Base-by-base conservation (phyloP, 2,797 vertebrate genomes). In the Semotilus atromaculatus region DNA sequence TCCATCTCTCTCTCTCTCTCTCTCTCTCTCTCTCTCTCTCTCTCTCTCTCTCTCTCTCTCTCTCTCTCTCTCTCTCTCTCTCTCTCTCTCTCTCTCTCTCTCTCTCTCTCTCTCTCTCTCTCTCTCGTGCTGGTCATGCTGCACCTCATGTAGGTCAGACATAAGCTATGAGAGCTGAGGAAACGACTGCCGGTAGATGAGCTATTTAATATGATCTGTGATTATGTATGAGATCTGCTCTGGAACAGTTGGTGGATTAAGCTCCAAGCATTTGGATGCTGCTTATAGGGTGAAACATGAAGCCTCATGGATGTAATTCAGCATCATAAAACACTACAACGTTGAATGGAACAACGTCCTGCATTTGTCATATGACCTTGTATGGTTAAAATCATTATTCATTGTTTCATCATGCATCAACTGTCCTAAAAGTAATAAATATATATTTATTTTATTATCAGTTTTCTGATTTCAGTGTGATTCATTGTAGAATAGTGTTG, bases 191-290 rank as follows among this genome's bases (percentile, higher is more conserved):
- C 10, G 40, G 55, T 72, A 72, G 58, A 82, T 77, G 34, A 72
- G 70, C 38, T 40, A 71, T 67, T 45, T 80, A 80, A 29, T 48
- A 55, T 88, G 82, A 68, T 38, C 38, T 76, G 67, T 83, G 80
- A 21, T 67, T 48, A 79, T 72, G 51, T 64, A 66, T 26, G 38
- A 83, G 72, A 66, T 40, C 66, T 38, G 23, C 60, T 23, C 34
- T 7, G 18, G 79, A 87, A 87, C 88, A 87, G 88, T 87, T 86
- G 86, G 86, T 51, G 86, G 79, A 84, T 89, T 84, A 87, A 79
- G 73, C 53, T 68, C 31, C 58, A 58, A 78, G 60, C 73, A 53
- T 86, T 86, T 82, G 85, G 81, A 77, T 72, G 73, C 78, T 80
- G 64, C 55, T 78, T 70, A 51, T 73, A 48, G 18, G 29, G 21